Conservation (phyloP, 2,888 invertebrate species). For the Uropetala carovei region DNA sequence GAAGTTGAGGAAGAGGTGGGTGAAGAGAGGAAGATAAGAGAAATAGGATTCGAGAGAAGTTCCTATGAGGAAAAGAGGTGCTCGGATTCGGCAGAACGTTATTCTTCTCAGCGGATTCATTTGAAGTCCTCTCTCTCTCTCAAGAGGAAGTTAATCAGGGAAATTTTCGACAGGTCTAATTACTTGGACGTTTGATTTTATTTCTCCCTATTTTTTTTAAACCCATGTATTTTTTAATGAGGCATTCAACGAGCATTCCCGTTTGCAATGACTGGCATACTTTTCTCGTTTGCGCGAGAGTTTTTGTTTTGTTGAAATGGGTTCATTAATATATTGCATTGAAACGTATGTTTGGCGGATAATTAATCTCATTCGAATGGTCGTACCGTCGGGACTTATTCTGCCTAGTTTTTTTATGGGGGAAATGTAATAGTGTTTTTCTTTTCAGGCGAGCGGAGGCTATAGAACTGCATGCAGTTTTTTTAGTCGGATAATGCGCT, state of each 20-base stretch:
- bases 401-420: neutral
- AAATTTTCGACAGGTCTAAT: neutral
- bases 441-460: neutral
- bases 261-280: neutral
- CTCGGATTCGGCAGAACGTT: neutral
- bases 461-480: too few species aligned
- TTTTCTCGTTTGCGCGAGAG: neutral
- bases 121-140: neutral
- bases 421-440: neutral
- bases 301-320: neutral
- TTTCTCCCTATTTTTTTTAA: neutral
- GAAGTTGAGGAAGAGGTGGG: neutral
- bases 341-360: neutral
- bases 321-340: neutral
- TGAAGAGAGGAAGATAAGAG: neutral
- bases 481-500: too few species aligned
- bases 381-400: neutral
- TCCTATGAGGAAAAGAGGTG: neutral
- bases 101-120: neutral
- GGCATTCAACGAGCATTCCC: neutral
- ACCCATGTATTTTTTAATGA: neutral
- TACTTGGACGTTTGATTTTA: neutral
- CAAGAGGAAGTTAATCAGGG: neutral
- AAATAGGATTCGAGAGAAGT: neutral
- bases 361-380: neutral